Percentiles rank a stretch among this genome's conserved stretches.
Evolutionary conservation across 2,113 vertebrate species (phyloP).

Genomic region (Tyrannus savana): DNA sequence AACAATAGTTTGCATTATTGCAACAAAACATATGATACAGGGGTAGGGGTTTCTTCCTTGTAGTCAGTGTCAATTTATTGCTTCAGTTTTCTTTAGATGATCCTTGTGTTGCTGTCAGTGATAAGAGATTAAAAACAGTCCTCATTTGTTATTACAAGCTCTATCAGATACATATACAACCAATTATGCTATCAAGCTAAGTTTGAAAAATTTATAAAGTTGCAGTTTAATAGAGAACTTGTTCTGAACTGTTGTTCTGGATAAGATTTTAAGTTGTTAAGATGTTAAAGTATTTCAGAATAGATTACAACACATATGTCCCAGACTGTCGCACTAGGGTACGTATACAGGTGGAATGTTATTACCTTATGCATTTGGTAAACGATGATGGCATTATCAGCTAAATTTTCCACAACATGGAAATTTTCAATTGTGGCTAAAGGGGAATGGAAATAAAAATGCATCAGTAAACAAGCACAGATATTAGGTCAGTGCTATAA

Average conservation of each 20-base stretch:
- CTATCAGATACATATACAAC: not conserved
- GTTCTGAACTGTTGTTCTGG: not conserved
- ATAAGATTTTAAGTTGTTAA: not conserved
- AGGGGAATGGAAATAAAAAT: conserved; percentile 3
- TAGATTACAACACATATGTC: not conserved
- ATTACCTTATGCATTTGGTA: conserved; percentile 94
- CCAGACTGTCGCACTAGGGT: not conserved
- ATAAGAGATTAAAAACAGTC: not conserved
- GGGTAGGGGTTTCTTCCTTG: not conserved
- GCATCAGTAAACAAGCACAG: conserved; percentile 15
- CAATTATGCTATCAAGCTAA: not conserved
- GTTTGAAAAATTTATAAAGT: not conserved
- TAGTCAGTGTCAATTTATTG: not conserved
- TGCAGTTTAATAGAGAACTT: not conserved
- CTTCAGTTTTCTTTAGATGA: not conserved
- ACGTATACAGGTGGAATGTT: not conserved
- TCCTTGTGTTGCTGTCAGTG: not conserved
- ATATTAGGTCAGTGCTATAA: not conserved
- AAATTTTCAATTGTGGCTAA: conserved; percentile 94
- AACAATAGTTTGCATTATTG: not conserved
- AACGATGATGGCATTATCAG: conserved; percentile 89
- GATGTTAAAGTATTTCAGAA: not conserved
- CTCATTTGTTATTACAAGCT: not conserved
- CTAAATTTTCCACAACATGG: conserved; percentile 90
- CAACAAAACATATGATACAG: not conserved